phyloP scores from a whole-genome alignment of 2,888 invertebrate species.

The Lobophora halterata region DNA sequence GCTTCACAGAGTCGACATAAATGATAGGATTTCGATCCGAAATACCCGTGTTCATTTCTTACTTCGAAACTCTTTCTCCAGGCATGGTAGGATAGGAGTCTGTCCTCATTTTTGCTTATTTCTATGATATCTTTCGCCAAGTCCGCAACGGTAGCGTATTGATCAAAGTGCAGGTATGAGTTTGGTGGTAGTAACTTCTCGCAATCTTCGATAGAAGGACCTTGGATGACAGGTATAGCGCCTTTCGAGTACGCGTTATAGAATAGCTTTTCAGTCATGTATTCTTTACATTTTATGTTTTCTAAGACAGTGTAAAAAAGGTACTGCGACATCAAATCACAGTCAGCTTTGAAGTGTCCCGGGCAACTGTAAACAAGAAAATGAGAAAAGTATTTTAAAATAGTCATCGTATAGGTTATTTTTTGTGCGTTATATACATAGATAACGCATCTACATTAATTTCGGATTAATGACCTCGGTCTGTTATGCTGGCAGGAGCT shows the following conservation, averaged over 20 bases:
- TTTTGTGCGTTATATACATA: too few relatives aligned
- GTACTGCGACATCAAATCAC: conserved; percentile 77
- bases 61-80: conserved; percentile 81
- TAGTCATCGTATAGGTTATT: too few relatives aligned
- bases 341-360: conserved; percentile 82
- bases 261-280: conserved; percentile 86
- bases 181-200: conserved; percentile 79
- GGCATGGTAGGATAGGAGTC: conserved; percentile 67
- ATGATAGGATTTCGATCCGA: conserved; percentile 74
- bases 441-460: too few relatives aligned
- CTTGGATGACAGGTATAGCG: conserved; percentile 84
- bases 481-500: too few relatives aligned
- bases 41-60: conserved; percentile 82
- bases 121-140: conserved; percentile 76
- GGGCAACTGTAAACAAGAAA: conserved; percentile 82
- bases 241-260: conserved; percentile 83
- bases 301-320: conserved; percentile 86
- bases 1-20: conserved; percentile 82
- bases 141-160: conserved; percentile 69
- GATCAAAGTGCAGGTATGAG: conserved; percentile 82
- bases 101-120: conserved; percentile 59
- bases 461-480: too few relatives aligned
- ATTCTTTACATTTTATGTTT: conserved; percentile 85
- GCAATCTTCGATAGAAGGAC: conserved; percentile 73
- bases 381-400: too few relatives aligned